phyloP scores from a whole-genome alignment of 2,888 invertebrate genomes.

The Blomia tropicalis region DNA sequence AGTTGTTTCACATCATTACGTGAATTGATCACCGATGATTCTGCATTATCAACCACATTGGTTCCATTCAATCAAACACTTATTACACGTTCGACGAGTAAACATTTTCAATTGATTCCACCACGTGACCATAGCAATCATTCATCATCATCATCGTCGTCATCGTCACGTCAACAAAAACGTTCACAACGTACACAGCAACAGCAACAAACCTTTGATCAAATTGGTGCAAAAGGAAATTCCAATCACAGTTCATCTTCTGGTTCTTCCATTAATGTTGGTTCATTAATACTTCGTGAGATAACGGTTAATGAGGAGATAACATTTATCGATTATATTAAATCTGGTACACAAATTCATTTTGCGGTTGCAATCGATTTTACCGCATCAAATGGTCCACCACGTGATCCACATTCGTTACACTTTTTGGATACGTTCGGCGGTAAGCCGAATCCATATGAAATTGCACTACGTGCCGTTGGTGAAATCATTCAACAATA shows the following conservation, averaged over 20 bases:
- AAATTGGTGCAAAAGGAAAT: slow-evolving; percentile 4
- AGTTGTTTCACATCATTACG: slow-evolving; percentile 21
- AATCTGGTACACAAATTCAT: slow-evolving; percentile 41
- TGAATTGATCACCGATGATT: not conserved
- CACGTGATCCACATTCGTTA: slow-evolving; percentile 36
- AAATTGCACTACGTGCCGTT: slow-evolving; percentile 37
- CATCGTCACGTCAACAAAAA: not conserved
- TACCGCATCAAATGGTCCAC: slow-evolving; percentile 40
- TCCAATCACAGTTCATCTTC: not conserved
- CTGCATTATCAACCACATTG: not conserved
- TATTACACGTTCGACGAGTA: not conserved
- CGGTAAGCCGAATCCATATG: slow-evolving; percentile 36
- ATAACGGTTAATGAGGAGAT: slow-evolving; percentile 33
- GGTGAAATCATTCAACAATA: slow-evolving; percentile 40
- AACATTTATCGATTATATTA: slow-evolving; percentile 45
- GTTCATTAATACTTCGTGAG: slow-evolving; percentile 33
- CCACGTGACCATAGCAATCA: not conserved
- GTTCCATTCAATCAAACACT: not conserved
- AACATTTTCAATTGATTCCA: not conserved
- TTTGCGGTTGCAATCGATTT: slow-evolving; percentile 40
- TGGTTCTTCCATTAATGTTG: slow-evolving; percentile 23
- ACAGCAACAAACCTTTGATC: not conserved
- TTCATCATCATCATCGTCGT: not conserved
- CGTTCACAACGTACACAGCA: not conserved
- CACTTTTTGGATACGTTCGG: slow-evolving; percentile 34